phyloP scores from a whole-genome alignment of 2,888 invertebrate species.

The Apocheima hispidaria region DNA sequence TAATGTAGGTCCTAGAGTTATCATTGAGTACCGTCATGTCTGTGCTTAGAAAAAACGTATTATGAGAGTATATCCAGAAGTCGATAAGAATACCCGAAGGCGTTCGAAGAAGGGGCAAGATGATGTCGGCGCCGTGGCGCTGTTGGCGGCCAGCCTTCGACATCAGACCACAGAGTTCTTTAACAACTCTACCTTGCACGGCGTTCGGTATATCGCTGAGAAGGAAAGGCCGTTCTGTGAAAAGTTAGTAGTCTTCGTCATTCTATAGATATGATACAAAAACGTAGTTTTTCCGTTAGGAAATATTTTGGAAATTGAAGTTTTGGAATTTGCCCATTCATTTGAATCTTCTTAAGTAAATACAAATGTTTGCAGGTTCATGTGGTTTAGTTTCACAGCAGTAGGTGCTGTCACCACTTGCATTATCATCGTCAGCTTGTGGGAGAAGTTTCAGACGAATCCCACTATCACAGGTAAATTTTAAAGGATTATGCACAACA shows the following conservation, averaged over 20 bases:
- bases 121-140: constrained; percentile 64
- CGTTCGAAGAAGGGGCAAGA: constrained; percentile 49
- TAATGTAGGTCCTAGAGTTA: constrained; percentile 17
- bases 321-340: too few relatives aligned
- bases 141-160: constrained; percentile 88
- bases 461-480: constrained; percentile 90
- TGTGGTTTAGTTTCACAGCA: constrained; percentile 92
- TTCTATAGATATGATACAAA: too few relatives aligned
- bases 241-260: constrained; percentile 89
- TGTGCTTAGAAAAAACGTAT: constrained; percentile 23
- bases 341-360: neutral
- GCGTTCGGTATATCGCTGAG: constrained; percentile 92
- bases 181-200: constrained; percentile 91
- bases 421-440: constrained; percentile 91
- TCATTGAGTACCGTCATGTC: constrained; percentile 15
- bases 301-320: too few relatives aligned
- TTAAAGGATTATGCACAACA: neutral
- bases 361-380: constrained; percentile 83
- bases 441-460: constrained; percentile 94
- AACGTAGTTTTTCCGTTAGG: too few relatives aligned
- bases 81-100: constrained; percentile 49
- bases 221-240: constrained; percentile 91
- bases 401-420: constrained; percentile 90
- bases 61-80: constrained; percentile 74
- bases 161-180: constrained; percentile 91